Evolutionary conservation across 2,797 vertebrate genomes (phyloP).

Genomic region (Poecilia velifera): DNA sequence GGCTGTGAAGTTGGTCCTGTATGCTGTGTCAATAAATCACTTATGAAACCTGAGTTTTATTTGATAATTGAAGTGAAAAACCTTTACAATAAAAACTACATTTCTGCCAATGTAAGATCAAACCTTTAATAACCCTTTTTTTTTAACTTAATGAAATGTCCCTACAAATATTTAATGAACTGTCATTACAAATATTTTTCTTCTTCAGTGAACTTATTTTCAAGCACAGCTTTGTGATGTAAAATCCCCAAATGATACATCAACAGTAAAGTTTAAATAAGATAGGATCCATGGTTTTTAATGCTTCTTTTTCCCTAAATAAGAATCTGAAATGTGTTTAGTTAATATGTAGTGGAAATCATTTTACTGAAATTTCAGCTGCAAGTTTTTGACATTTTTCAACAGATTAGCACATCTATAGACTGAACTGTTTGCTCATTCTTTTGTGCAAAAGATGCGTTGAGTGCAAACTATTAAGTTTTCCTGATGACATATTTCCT

Average conservation of each 20-base stretch:
- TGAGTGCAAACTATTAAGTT: too few species aligned
- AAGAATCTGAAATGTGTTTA: not conserved
- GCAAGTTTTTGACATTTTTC: not conserved
- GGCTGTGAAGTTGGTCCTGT: not conserved
- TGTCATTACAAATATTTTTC: not conserved
- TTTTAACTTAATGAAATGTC: not conserved
- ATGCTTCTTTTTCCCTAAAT: not conserved
- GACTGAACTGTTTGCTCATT: not conserved
- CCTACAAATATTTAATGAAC: not conserved
- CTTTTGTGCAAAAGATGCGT: not conserved
- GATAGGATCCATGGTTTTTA: not conserved
- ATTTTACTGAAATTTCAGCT: not conserved
- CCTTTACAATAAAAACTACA: not conserved
- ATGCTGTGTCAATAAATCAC: not conserved
- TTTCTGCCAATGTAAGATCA: not conserved
- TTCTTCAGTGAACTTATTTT: not conserved
- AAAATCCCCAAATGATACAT: too few species aligned
- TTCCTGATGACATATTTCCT: not conserved
- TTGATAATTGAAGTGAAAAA: not conserved
- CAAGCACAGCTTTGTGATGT: not conserved
- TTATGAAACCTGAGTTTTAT: not conserved
- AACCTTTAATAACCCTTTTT: not conserved
- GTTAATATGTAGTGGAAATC: not conserved
- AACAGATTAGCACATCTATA: not conserved
- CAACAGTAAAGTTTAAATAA: not conserved